These are phyloP conservation scores for Ovis canadensis DNA, from an alignment of 2,113 vertebrate species.

Conservation along the genomic window DNA sequence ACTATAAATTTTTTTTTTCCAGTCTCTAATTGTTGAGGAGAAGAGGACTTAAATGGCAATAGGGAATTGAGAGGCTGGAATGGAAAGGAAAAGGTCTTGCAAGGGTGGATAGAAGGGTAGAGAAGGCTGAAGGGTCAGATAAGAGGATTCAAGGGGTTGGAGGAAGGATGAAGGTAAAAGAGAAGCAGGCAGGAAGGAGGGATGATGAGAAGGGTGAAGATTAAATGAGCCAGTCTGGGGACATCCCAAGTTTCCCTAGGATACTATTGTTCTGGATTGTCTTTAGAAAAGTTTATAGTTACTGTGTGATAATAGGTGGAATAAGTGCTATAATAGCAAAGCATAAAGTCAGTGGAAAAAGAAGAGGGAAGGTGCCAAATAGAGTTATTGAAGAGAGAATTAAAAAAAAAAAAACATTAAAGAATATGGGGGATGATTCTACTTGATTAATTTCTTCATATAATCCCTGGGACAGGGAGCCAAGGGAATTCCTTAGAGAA, in stretches of 20 bases:
- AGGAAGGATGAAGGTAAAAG: neutral
- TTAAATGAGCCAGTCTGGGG: neutral
- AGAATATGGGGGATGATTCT: neutral
- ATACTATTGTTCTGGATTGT: neutral
- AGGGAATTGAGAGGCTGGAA: neutral
- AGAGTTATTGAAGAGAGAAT: neutral
- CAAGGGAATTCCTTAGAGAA: neutral
- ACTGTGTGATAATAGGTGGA: neutral
- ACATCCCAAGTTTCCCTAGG: neutral
- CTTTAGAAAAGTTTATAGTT: neutral
- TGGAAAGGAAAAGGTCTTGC: neutral
- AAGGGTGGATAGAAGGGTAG: neutral
- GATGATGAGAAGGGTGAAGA: neutral
- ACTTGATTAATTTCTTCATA: neutral
- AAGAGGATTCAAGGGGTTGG: neutral
- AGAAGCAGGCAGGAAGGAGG: neutral
- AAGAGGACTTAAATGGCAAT: neutral
- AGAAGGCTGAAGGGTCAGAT: neutral
- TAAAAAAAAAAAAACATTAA: too few species aligned
- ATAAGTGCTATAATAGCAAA: neutral
- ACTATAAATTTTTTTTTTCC: too few species aligned
- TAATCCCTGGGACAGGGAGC: neutral
- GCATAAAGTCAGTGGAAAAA: neutral
- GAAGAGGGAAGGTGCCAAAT: fast-evolving
- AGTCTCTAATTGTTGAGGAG: neutral